These are phyloP conservation scores for Megaceryle torquata DNA, from an alignment of 2,113 vertebrate genomes.

Conservation along the genomic window DNA sequence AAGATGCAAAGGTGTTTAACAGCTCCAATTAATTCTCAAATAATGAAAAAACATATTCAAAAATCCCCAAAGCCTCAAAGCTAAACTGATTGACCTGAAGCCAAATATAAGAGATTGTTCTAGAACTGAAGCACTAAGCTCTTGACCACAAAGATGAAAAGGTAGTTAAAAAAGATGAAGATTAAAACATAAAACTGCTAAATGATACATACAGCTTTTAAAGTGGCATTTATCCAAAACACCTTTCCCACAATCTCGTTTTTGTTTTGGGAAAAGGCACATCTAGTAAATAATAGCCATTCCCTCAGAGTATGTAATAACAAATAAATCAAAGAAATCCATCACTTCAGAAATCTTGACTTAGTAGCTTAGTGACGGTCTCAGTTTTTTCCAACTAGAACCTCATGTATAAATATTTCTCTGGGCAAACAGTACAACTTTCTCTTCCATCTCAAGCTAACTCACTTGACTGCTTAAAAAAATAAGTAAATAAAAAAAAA, in stretches of 20 bases:
- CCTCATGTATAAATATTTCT: neutral
- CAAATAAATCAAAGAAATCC: neutral
- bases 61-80: neutral
- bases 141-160: neutral
- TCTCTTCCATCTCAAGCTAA: neutral
- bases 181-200: neutral
- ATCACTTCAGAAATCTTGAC: neutral
- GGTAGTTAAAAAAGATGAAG: neutral
- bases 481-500: neutral
- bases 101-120: neutral
- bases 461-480: neutral
- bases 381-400: neutral
- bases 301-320: neutral
- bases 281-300: neutral
- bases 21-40: neutral
- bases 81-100: neutral
- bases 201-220: neutral
- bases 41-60: neutral
- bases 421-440: neutral
- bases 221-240: neutral
- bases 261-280: neutral
- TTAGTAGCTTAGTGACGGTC: neutral
- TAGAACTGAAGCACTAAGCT: neutral
- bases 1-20: neutral
- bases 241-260: neutral